phyloP scores from a whole-genome alignment of 2,113 vertebrate genomes.

The Xiphias gladius region DNA sequence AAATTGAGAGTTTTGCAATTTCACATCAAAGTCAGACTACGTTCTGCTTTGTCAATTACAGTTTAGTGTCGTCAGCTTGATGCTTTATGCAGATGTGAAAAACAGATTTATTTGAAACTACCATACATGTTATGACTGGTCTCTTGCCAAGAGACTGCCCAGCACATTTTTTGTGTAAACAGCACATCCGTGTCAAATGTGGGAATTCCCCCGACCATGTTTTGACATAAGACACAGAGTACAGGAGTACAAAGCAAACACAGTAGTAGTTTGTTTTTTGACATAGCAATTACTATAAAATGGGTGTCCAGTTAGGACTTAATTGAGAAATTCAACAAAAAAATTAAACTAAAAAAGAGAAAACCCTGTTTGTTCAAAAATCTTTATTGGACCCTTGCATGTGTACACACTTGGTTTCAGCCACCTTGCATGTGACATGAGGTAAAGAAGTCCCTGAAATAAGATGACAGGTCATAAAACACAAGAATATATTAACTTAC shows the following conservation, averaged over 20 bases:
- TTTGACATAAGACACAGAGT: neutral
- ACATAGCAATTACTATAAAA: neutral
- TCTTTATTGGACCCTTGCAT: neutral
- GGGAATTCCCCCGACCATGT: constrained; percentile 51
- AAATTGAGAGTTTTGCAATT: neutral
- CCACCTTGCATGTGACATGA: constrained; percentile 35
- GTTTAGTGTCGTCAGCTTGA: neutral
- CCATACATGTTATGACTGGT: neutral
- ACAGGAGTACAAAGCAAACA: neutral
- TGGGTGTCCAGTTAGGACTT: neutral
- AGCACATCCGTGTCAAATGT: constrained; percentile 12
- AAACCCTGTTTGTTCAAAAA: neutral
- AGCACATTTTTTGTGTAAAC: constrained; percentile 31
- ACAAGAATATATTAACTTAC: constrained; percentile 4
- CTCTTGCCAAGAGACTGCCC: neutral
- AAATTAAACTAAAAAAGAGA: neutral
- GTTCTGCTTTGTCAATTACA: neutral
- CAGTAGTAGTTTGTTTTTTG: neutral
- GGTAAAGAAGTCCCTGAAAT: constrained; percentile 46
- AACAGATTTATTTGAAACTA: neutral
- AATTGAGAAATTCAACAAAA: neutral
- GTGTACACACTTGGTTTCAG: constrained; percentile 40
- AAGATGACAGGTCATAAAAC: constrained; percentile 61
- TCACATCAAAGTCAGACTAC: neutral
- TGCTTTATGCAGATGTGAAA: neutral